Conservation (phyloP, 2,797 vertebrate species). For the Uromys caudimaculatus region DNA sequence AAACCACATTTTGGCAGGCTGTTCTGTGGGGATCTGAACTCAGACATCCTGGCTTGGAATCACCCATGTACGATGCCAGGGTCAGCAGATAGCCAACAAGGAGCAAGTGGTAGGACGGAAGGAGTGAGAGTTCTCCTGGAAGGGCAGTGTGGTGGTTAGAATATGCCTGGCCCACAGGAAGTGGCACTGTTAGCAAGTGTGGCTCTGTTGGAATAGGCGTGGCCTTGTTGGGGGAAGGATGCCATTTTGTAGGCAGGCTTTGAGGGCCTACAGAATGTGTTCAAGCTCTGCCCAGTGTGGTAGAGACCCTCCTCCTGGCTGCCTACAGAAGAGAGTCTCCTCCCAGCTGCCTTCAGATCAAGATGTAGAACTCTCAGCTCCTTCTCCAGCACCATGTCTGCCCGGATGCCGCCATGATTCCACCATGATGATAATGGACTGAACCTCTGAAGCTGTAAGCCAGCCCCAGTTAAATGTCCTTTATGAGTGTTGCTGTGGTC, state of each 20-base stretch:
- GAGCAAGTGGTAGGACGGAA: background rate
- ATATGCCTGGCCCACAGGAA: background rate
- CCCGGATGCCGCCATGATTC: background rate
- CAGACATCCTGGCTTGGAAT: background rate
- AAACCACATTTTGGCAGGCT: background rate
- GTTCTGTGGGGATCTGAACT: background rate
- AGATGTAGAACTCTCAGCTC: background rate
- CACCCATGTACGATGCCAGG: background rate
- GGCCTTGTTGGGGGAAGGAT: background rate
- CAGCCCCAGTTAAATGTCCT: background rate
- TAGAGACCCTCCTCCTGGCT: background rate
- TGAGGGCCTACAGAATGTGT: background rate
- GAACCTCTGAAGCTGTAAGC: background rate
- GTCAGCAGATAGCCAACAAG: accelerated
- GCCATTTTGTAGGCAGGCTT: background rate
- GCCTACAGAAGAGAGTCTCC: background rate
- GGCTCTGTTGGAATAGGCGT: background rate
- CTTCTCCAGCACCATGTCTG: background rate
- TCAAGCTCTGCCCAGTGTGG: background rate
- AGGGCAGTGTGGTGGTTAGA: background rate
- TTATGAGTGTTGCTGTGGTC: background rate
- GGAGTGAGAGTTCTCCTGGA: background rate
- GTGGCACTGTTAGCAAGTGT: background rate
- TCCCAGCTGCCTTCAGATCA: background rate
- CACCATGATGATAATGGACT: background rate